These are phyloP conservation scores for Hippocampus kuda DNA, from an alignment of 2,797 vertebrate species.

Conservation along the genomic window DNA sequence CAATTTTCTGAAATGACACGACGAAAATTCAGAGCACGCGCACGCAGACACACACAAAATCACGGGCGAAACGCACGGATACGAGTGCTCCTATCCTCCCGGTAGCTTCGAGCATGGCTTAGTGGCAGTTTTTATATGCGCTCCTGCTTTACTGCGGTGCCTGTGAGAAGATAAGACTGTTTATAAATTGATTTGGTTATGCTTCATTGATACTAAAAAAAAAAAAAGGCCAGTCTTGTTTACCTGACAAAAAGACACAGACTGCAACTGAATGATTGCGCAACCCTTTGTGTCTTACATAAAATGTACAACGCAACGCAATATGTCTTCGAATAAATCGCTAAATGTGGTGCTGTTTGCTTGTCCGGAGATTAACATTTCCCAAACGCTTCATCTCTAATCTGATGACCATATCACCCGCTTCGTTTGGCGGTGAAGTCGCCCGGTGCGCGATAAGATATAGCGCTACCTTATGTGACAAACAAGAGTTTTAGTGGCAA, in stretches of 20 bases:
- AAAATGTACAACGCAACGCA: neutral
- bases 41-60: neutral
- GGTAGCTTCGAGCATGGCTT: constrained; percentile 41
- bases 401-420: constrained; percentile 40
- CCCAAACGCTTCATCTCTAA: constrained; percentile 34
- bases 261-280: constrained; percentile 10
- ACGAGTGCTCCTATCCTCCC: constrained; percentile 1
- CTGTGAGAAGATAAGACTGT: constrained; percentile 63
- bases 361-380: constrained; percentile 51
- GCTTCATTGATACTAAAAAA: constrained; percentile 65
- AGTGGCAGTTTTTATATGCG: constrained; percentile 49
- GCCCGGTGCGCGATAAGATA: constrained; percentile 27
- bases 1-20: constrained; percentile 74
- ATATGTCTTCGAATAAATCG: neutral
- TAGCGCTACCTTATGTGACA: no score
- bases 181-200: constrained; percentile 71
- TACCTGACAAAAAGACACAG: constrained; percentile 42
- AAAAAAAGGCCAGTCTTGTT: constrained; percentile 59
- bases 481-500: constrained; percentile 3
- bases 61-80: neutral
- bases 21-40: constrained; percentile 54
- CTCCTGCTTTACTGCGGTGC: constrained; percentile 44
- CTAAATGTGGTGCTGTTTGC: constrained; percentile 31
- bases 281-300: neutral
- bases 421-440: constrained; percentile 26